Base-by-base conservation (phyloP, 2,888 invertebrate genomes). In the Falcaria lacertinaria region DNA sequence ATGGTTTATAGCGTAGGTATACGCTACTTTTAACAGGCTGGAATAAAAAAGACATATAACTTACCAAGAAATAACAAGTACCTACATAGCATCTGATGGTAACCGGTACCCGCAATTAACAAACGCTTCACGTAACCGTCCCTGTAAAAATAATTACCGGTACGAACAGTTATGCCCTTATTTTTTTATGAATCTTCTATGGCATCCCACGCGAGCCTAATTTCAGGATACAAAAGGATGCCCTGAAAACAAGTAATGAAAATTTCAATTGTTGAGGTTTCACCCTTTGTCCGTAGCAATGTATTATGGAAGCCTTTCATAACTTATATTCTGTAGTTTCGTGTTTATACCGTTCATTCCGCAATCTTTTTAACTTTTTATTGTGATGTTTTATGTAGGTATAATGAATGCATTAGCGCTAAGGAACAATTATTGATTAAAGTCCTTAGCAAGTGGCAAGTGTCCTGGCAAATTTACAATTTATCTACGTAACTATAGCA, bases 191-290 rank as follows among this genome's bases (percentile, higher is more conserved):
- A 37, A 25, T 37, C 22, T 15, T 34, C 11, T 5, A 4, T 19
- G 13, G 32, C 35, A 33, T 40, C 36, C 41, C 36, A 37, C 39
- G 36, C 43, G 8, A 15, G 34, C 40, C 48, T 54, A 56, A 60
- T 59, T 57, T 59, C 35, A 36, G 43, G 34, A 50, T 49, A 58
- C 54, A 62, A 62, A 60, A 42, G 51, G 56, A 60, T 62, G 43
- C 57, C 50, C 42, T 15, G 42, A 47, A 50, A 57, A 59, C 54
- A 54, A 52, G 64, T 64, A 60, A 69, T 64, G 58, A 59, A 60
- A n/a, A 64, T 61, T 65, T 59, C 60, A 64, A 64, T 64, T 62
- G 57, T 55, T 43, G 47, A 52, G 59, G 52, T 44, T 57, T 56
- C 44, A 39, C 52, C 45, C 44, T 60, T 54, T 60, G 57, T 50